A percentile compares a stretch with the other conserved stretches of the same genome.
phyloP scores from a whole-genome alignment of 2,113 vertebrate genomes.

The Taxidea taxus region DNA sequence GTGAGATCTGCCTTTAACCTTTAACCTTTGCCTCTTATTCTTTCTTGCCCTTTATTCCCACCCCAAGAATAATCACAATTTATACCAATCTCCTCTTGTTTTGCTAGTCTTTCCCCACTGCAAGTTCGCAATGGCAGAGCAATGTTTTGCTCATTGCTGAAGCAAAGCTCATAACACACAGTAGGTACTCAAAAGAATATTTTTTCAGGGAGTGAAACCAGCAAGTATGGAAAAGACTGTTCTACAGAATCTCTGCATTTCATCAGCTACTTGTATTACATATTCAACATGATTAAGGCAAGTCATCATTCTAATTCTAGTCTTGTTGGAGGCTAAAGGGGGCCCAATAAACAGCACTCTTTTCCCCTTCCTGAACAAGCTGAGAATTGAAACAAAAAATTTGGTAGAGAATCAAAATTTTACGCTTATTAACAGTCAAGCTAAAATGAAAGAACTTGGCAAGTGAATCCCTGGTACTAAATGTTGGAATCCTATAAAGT shows the following conservation, averaged over 20 bases:
- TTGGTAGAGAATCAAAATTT: neutral
- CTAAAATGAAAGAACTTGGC: neutral
- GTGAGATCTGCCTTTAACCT: neutral
- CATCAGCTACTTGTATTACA: neutral
- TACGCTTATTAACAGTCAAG: conserved; percentile 16
- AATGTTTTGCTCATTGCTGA: neutral
- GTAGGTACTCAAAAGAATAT: neutral
- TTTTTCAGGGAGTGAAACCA: neutral
- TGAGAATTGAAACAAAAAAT: neutral
- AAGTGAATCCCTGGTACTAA: neutral
- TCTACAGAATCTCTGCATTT: neutral
- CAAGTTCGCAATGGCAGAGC: neutral
- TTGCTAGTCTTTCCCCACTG: neutral
- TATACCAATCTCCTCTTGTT: neutral
- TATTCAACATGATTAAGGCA: neutral
- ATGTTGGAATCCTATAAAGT: neutral
- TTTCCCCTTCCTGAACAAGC: neutral
- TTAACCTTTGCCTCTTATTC: neutral
- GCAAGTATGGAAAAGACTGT: neutral
- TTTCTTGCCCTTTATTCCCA: neutral
- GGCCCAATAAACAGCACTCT: neutral
- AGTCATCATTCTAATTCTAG: neutral
- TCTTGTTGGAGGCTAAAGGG: neutral
- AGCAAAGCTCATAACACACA: neutral
- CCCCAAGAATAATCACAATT: neutral